A percentile compares a stretch with the other conserved stretches of the same genome.
These are phyloP conservation scores for Zeuzera pyrina DNA, from an alignment of 2,888 invertebrate genomes.

Conservation along the genomic window DNA sequence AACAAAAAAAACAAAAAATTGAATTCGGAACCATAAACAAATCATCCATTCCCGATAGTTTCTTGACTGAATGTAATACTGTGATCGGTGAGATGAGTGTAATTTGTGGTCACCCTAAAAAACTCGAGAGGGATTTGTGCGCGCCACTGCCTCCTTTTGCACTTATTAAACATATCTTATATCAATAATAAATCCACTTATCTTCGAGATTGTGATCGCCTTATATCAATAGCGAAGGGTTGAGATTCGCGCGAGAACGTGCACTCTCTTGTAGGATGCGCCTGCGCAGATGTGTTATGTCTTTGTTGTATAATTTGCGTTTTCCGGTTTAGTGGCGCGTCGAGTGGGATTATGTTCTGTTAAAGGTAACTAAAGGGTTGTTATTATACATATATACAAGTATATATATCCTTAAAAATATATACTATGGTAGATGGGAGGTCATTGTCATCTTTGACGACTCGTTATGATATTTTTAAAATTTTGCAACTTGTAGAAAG, in stretches of 20 bases:
- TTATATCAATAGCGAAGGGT: slow-evolving; percentile 25
- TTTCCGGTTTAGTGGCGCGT: slow-evolving; percentile 67
- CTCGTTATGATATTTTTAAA: too few species aligned
- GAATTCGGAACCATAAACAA: too few species aligned
- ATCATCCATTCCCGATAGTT: too few species aligned
- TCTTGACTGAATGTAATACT: too few species aligned
- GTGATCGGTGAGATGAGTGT: too few species aligned
- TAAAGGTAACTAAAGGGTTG: slow-evolving; percentile 30
- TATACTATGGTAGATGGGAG: too few species aligned
- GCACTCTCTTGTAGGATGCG: slow-evolving; percentile 21
- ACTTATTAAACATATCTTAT: slow-evolving; percentile 66
- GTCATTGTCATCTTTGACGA: too few species aligned
- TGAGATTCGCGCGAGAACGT: slow-evolving; percentile 17
- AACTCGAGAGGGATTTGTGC: slow-evolving; percentile 47
- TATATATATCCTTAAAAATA: too few species aligned
- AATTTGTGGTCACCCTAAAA: slow-evolving; percentile 32
- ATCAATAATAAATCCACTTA: slow-evolving; percentile 57
- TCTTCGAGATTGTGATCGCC: slow-evolving; percentile 18
- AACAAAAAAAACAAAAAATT: too few species aligned
- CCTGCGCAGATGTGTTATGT: slow-evolving; percentile 63
- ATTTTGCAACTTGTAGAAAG: too few species aligned
- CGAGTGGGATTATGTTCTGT: slow-evolving; percentile 43
- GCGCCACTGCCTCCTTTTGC: slow-evolving; percentile 55
- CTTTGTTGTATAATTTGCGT: slow-evolving; percentile 71
- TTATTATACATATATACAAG: slow-evolving; percentile 43